These are phyloP conservation scores for Chaetodon trifasciatus DNA, from an alignment of 2,797 vertebrate genomes.

Conservation along the genomic window DNA sequence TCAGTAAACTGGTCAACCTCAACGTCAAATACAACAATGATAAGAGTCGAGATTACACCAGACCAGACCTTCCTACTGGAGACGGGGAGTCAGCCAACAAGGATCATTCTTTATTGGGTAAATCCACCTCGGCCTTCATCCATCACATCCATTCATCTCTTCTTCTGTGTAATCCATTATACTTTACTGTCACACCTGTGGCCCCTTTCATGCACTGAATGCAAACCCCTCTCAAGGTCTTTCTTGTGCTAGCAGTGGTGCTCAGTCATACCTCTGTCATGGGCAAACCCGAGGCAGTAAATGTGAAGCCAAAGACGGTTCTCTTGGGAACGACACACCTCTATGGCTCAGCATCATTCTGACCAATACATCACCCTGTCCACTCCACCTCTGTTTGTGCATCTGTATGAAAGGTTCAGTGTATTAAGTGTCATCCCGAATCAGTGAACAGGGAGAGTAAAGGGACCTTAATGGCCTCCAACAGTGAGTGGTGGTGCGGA, in stretches of 20 bases:
- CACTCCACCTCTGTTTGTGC: not conserved
- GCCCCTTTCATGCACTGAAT: not conserved
- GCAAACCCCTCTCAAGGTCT: not conserved
- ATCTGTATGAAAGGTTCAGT: not conserved
- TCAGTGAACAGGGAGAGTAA: not conserved
- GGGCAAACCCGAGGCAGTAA: not conserved
- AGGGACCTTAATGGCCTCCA: not conserved
- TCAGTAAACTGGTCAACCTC: conserved; percentile 98
- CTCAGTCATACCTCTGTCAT: not conserved
- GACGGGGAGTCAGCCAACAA: conserved; percentile 94
- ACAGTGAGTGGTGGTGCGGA: not conserved
- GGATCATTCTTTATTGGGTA: conserved; percentile 94
- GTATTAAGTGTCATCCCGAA: not conserved
- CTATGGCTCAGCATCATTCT: not conserved
- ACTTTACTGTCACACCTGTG: not conserved
- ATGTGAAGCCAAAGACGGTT: not conserved
- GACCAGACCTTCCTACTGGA: conserved; percentile 96
- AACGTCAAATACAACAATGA: conserved; percentile 99
- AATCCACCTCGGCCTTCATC: conserved; percentile 7
- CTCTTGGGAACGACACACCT: not conserved
- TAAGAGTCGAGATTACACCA: conserved; percentile 98
- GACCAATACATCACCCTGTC: not conserved
- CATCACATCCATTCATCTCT: conserved; percentile 12
- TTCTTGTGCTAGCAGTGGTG: not conserved
- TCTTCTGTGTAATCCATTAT: not conserved